Conservation (phyloP, 2,888 invertebrate genomes). For the Pseudolycoriella hygida region DNA sequence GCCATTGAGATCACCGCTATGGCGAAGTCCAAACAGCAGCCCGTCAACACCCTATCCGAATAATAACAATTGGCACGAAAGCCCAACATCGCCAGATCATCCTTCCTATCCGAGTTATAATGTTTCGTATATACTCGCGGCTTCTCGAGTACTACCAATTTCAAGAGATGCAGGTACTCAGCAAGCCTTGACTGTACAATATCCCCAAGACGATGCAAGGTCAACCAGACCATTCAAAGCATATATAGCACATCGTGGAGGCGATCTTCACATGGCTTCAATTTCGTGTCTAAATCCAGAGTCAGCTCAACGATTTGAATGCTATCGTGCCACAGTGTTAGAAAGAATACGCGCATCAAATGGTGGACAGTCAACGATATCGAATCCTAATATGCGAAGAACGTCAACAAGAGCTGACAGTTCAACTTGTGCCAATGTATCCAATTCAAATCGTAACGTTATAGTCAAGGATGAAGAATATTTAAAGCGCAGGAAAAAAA, state of each 20-base stretch:
- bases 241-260: slow-evolving; percentile 29
- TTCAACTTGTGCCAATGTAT: background rate
- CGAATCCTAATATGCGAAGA: slow-evolving; percentile 58
- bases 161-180: no score
- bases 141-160: no score
- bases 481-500: slow-evolving; percentile 72
- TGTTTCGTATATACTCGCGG: no score
- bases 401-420: slow-evolving; percentile 19
- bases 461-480: slow-evolving; percentile 59
- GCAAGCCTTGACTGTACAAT: no score
- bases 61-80: no score
- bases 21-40: no score
- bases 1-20: no score
- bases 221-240: slow-evolving; percentile 46
- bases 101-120: no score
- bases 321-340: slow-evolving; percentile 50
- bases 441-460: background rate
- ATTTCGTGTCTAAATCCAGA: slow-evolving; percentile 35
- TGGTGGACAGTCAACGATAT: slow-evolving; percentile 34
- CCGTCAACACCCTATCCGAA: no score
- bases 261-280: slow-evolving; percentile 33
- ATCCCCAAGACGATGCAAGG: no score
- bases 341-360: slow-evolving; percentile 45
- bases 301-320: slow-evolving; percentile 47
- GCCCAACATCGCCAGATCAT: no score